Conservation (phyloP, 92 coral and sea anemone genomes). For the Epizoanthus ramosus region DNA sequence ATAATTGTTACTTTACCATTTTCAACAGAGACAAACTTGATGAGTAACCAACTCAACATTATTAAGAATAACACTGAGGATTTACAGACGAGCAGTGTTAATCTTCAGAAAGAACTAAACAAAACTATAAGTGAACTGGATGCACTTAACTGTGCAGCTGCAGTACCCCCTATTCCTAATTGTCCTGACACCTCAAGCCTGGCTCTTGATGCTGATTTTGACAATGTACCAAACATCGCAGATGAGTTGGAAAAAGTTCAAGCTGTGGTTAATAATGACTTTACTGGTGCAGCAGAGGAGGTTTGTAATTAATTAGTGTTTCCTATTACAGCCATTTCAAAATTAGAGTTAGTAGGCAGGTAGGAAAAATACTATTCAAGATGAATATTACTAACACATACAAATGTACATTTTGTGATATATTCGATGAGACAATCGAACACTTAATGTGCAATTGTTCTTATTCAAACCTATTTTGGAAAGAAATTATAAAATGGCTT, state of each 20-base stretch:
- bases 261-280: conserved; percentile 60
- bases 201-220: conserved; percentile 71
- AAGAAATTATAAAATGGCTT: too few species aligned
- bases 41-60: conserved; percentile 60
- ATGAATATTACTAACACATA: too few species aligned
- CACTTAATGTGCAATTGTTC: too few species aligned
- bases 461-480: too few species aligned
- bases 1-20: background rate
- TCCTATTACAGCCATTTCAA: too few species aligned
- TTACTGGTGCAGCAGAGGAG: conserved; percentile 66
- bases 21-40: conserved; percentile 61
- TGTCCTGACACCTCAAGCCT: conserved; percentile 1
- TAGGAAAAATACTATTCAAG: too few species aligned
- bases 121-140: conserved; percentile 19
- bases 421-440: too few species aligned
- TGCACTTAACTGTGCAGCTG: background rate
- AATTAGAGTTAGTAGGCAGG: too few species aligned
- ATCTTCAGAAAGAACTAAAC: conserved; percentile 34
- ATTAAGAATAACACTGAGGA: conserved; percentile 60
- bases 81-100: conserved; percentile 27
- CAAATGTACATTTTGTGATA: too few species aligned
- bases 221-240: conserved; percentile 68
- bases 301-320: conserved; percentile 35
- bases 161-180: background rate
- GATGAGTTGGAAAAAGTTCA: conserved; percentile 53